phyloP scores from a whole-genome alignment of 2,888 invertebrate species.

The Acanthopleura granulata region DNA sequence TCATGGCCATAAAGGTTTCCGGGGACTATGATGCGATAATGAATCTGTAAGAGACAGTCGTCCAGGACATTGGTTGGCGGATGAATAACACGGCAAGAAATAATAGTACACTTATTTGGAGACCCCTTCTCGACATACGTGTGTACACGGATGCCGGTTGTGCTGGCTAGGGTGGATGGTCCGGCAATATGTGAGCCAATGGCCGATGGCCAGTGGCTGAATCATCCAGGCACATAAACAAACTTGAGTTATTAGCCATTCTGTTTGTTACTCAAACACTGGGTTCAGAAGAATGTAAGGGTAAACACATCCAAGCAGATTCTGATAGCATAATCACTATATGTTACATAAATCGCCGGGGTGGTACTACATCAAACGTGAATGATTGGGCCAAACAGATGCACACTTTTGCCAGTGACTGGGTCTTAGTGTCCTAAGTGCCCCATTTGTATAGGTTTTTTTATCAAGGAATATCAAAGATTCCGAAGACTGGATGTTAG shows the following conservation, averaged over 20 bases:
- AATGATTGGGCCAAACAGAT: too few species aligned
- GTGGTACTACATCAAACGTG: too few species aligned
- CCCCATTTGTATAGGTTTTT: too few species aligned
- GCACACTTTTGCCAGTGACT: too few species aligned
- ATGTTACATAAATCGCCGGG: too few species aligned
- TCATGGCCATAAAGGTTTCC: not conserved
- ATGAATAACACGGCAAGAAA: not conserved
- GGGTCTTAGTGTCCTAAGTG: too few species aligned
- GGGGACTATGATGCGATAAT: not conserved
- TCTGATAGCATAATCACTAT: too few species aligned
- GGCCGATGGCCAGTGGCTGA: not conserved
- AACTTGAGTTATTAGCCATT: constrained; percentile 1
- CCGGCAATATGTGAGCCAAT: not conserved
- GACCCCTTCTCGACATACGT: not conserved
- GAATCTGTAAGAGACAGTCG: not conserved
- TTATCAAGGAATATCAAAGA: too few species aligned
- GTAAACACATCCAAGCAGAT: not conserved
- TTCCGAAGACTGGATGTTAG: too few species aligned
- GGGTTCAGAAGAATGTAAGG: not conserved
- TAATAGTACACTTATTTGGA: not conserved
- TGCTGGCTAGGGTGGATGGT: too few species aligned
- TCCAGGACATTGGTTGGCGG: not conserved
- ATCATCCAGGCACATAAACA: not conserved
- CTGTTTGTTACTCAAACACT: not conserved
- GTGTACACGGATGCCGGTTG: too few species aligned